These are phyloP conservation scores for Ptiloglossa arizonensis DNA, from an alignment of 1,140 invertebrate species.

Conservation along the genomic window DNA sequence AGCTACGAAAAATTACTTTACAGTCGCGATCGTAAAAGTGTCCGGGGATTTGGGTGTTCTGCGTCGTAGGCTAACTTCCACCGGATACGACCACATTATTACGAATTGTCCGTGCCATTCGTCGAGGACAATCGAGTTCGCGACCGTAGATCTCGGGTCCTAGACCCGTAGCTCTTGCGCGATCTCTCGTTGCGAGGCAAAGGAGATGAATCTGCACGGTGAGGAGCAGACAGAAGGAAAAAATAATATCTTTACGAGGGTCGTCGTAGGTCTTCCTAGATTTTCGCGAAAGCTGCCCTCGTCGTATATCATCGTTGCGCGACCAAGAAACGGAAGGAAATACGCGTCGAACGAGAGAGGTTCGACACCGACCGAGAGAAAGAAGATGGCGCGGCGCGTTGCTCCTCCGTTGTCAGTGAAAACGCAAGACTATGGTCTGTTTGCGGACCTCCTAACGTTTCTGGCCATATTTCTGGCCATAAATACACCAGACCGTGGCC, in stretches of 20 bases:
- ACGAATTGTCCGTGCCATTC: constrained; percentile 63
- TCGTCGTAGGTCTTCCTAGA: constrained; percentile 40
- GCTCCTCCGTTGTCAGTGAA: constrained; percentile 26
- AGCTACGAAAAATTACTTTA: constrained; percentile 64
- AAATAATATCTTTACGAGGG: constrained; percentile 67
- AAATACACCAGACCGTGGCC: constrained; percentile 77
- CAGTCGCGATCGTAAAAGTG: constrained; percentile 58
- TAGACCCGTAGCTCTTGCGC: neutral
- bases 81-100: constrained; percentile 63
- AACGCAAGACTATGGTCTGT: constrained; percentile 64
- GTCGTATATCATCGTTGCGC: constrained; percentile 61
- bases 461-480: constrained; percentile 77
- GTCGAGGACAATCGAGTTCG: constrained; percentile 54
- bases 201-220: constrained; percentile 53
- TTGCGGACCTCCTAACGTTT: constrained; percentile 77
- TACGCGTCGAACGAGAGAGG: no score
- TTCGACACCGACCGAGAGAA: no score
- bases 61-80: no score
- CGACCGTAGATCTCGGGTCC: constrained; percentile 57
- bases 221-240: constrained; percentile 5
- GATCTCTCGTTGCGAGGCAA: constrained; percentile 68
- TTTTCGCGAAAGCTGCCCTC: constrained; percentile 61
- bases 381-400: constrained; percentile 27
- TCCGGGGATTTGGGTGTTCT: neutral
- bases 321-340: no score